Percentiles rank a stretch among this genome's conserved stretches.
phyloP scores from a whole-genome alignment of 2,888 invertebrate species.

The Tubulanus polymorphus region DNA sequence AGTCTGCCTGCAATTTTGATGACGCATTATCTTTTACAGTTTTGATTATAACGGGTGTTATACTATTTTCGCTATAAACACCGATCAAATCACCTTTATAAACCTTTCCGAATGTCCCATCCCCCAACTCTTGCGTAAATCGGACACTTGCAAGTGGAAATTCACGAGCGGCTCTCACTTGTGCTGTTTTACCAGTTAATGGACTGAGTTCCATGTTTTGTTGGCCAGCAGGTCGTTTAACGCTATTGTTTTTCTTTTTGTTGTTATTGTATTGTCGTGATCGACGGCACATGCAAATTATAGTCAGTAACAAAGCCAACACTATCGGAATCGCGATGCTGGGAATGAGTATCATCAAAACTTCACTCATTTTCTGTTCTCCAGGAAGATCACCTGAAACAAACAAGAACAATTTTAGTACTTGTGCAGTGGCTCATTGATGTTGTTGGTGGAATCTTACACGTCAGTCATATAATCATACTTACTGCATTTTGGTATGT shows the following conservation, averaged over 20 bases:
- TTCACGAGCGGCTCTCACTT: conserved; percentile 72
- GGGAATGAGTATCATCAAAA: conserved; percentile 61
- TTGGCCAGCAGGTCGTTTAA: conserved; percentile 13
- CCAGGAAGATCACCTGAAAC: no score
- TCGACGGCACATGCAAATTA: conserved; percentile 46
- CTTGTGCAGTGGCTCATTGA: no score
- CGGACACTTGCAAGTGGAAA: conserved; percentile 73
- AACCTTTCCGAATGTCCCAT: conserved; percentile 90
- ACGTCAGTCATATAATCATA: conserved; percentile 23
- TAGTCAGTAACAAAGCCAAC: conserved; percentile 40
- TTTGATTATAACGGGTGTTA: conserved; percentile 83
- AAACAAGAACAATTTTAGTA: no score
- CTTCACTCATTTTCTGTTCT: conserved; percentile 61
- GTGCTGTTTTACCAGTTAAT: conserved; percentile 31
- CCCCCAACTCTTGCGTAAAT: conserved; percentile 47
- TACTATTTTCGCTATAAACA: conserved; percentile 40
- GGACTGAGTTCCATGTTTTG: conserved; percentile 40
- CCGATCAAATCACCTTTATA: conserved; percentile 83
- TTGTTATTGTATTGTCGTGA: conserved; percentile 21
- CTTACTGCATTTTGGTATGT: conserved; percentile 80
- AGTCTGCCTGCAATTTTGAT: conserved; percentile 85
- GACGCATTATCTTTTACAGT: conserved; percentile 85
- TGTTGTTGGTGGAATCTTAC: no score
- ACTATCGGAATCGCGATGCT: conserved; percentile 49
- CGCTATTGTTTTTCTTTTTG: conserved; percentile 23